Conservation (phyloP, 2,888 invertebrate species). For the Sarcophaga rosellei region DNA sequence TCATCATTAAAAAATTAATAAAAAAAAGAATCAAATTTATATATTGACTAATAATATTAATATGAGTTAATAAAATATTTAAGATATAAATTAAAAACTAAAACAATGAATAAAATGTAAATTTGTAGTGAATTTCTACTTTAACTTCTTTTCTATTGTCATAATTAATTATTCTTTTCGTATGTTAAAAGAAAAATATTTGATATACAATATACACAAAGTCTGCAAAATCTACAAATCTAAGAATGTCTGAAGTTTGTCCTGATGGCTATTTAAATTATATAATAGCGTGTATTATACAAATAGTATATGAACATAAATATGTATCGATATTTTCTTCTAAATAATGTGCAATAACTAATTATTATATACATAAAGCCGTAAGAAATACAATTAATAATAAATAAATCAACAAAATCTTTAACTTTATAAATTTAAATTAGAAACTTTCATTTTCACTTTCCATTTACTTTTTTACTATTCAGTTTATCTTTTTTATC, state of each 20-base stretch:
- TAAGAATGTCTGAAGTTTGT: not conserved
- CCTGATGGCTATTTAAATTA: slow-evolving; percentile 12
- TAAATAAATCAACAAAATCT: slow-evolving; percentile 1
- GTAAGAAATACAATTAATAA: slow-evolving; percentile 11
- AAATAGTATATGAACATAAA: not conserved
- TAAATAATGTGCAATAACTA: slow-evolving; percentile 49
- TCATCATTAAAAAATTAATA: slow-evolving; percentile 30
- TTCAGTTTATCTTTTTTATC: not conserved
- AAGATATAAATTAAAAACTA: slow-evolving; percentile 21
- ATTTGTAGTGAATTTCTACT: slow-evolving; percentile 39
- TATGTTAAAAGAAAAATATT: not conserved
- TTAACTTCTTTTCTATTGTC: not conserved
- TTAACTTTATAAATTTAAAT: not conserved
- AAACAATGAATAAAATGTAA: slow-evolving; percentile 35
- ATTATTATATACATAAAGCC: slow-evolving; percentile 12
- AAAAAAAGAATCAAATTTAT: slow-evolving; percentile 25
- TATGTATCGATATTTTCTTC: slow-evolving; percentile 29
- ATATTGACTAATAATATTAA: slow-evolving; percentile 39
- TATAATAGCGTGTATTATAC: slow-evolving; percentile 20
- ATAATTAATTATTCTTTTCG: not conserved
- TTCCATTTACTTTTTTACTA: not conserved
- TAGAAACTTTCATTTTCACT: not conserved
- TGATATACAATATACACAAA: slow-evolving; percentile 10
- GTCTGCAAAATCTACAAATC: not conserved
- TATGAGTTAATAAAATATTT: slow-evolving; percentile 21